These are phyloP conservation scores for Platysternon megacephalum DNA, from an alignment of 2,113 vertebrate genomes.

Conservation along the genomic window DNA sequence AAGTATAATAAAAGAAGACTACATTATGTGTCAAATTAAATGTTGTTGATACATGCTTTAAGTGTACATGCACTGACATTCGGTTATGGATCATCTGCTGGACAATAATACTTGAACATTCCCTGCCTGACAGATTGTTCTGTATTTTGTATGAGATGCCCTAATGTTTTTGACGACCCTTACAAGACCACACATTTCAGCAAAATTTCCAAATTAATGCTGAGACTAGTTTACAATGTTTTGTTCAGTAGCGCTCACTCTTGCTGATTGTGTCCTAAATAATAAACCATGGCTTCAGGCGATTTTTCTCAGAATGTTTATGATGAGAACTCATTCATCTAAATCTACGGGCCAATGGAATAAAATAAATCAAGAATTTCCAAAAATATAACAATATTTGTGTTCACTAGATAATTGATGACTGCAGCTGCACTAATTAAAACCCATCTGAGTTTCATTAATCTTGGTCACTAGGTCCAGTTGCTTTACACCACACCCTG, in stretches of 20 bases:
- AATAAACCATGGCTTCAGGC: conserved; percentile 81
- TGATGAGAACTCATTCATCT: conserved; percentile 98
- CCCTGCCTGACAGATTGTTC: conserved; percentile 71
- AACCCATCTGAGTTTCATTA: conserved; percentile 95
- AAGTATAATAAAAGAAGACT: conserved; percentile 71
- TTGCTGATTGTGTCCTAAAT: conserved; percentile 85
- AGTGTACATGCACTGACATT: conserved; percentile 59
- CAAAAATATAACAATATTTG: conserved; percentile 99
- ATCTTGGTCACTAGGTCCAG: conserved; percentile 92
- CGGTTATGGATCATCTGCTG: conserved; percentile 66
- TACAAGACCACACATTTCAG: conserved; percentile 78
- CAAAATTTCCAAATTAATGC: conserved; percentile 80
- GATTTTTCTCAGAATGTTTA: conserved; percentile 87
- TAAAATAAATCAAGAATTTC: conserved; percentile 98
- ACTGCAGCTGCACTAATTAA: conserved; percentile 97
- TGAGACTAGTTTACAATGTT: conserved; percentile 76
- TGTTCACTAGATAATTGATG: conserved; percentile 97
- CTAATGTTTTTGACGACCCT: conserved; percentile 77
- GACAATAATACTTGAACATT: conserved; percentile 68
- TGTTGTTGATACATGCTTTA: conserved; percentile 65
- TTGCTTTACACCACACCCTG: conserved; percentile 86
- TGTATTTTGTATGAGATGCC: conserved; percentile 70
- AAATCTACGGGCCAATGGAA: conserved; percentile 91
- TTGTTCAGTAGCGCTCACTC: conserved; percentile 78
- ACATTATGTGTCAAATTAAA: conserved; percentile 71